These are phyloP conservation scores for Mystacornis crossleyi DNA, from an alignment of 2,113 vertebrate species.

Conservation along the genomic window DNA sequence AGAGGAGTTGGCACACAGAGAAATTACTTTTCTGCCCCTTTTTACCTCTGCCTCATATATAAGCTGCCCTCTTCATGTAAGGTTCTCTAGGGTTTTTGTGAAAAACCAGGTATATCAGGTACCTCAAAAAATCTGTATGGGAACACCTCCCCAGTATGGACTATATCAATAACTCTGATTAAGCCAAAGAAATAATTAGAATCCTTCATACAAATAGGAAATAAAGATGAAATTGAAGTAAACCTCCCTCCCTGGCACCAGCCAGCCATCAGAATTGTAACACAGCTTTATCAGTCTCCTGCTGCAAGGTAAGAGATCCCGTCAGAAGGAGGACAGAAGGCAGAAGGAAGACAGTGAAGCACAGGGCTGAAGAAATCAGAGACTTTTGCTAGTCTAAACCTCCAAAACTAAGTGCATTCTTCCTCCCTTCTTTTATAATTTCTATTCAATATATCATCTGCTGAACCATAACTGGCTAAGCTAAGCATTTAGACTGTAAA, in stretches of 20 bases:
- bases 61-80: not conserved
- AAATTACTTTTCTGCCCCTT: not conserved
- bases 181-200: not conserved
- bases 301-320: not conserved
- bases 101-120: fast-evolving
- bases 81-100: not conserved
- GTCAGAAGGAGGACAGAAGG: not conserved
- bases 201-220: not conserved
- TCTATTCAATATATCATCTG: not conserved
- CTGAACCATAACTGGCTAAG: not conserved
- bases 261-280: not conserved
- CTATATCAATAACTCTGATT: not conserved
- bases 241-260: not conserved
- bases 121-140: not conserved
- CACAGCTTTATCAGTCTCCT: not conserved
- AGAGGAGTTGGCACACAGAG: not conserved
- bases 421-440: not conserved
- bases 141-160: not conserved
- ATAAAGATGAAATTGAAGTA: not conserved
- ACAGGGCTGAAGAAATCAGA: not conserved
- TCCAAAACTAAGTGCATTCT: not conserved
- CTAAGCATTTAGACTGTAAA: not conserved
- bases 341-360: not conserved
- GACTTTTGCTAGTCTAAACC: not conserved
- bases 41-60: not conserved